phyloP scores from a whole-genome alignment of 2,113 vertebrate genomes.

The Crypturellus undulatus region DNA sequence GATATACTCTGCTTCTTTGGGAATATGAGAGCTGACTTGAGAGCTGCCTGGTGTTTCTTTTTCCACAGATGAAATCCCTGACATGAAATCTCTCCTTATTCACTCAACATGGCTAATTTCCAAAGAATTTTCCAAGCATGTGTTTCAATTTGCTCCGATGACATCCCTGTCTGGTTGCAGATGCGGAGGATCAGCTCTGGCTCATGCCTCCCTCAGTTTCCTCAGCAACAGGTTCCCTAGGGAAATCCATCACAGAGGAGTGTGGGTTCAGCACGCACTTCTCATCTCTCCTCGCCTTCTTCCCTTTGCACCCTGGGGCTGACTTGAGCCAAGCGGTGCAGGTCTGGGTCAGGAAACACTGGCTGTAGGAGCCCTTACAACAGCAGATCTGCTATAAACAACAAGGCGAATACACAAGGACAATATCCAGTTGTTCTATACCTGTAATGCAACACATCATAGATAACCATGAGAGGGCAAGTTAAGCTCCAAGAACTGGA shows the following conservation, averaged over 20 bases:
- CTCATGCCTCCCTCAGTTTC: background rate
- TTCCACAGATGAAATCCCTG: background rate
- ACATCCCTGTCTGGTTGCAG: background rate
- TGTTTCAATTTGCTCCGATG: background rate
- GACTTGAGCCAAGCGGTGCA: background rate
- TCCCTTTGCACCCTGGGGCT: background rate
- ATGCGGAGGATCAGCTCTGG: background rate
- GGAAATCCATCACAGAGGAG: background rate
- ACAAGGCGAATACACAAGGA: background rate
- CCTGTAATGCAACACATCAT: background rate
- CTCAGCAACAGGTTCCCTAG: background rate
- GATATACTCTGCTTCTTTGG: background rate
- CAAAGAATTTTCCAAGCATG: background rate
- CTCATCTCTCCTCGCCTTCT: background rate
- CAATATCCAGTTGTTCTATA: background rate
- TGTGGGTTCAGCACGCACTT: fast-evolving
- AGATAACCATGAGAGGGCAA: background rate
- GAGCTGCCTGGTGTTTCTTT: background rate
- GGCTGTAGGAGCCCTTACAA: background rate
- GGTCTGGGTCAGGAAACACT: background rate
- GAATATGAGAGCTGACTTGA: background rate
- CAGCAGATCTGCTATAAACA: background rate
- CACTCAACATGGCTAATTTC: background rate
- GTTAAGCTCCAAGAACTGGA: background rate
- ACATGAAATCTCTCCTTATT: background rate